These are phyloP conservation scores for Neolamprologus longior DNA, from an alignment of 2,113 vertebrate species.

Conservation along the genomic window DNA sequence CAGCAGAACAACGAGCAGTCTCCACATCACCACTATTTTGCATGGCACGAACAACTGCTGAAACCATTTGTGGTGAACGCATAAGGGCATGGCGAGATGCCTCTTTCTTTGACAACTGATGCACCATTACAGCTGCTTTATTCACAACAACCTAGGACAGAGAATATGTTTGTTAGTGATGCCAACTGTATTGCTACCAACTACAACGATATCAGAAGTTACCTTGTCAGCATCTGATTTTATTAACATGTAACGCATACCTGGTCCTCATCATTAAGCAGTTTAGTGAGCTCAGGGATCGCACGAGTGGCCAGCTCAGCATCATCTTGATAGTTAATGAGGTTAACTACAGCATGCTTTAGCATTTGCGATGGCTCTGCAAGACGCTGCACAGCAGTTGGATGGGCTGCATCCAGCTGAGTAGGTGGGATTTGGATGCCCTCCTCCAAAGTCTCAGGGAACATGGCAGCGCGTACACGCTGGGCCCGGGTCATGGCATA, in stretches of 20 bases:
- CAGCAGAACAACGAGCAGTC: slow-evolving; percentile 94
- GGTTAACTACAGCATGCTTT: slow-evolving; percentile 96
- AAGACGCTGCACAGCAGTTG: slow-evolving; percentile 93
- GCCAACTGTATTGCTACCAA: background rate
- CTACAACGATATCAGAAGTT: background rate
- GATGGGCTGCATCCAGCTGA: slow-evolving; percentile 90
- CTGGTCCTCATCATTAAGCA: slow-evolving; percentile 98
- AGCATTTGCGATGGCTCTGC: slow-evolving; percentile 99
- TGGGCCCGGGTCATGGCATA: slow-evolving; percentile 99
- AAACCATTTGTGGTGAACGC: slow-evolving; percentile 98
- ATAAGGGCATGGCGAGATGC: slow-evolving; percentile 96
- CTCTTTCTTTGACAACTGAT: slow-evolving; percentile 98
- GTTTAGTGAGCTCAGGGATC: slow-evolving; percentile 95
- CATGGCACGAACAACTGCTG: slow-evolving; percentile 97
- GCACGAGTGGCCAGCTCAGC: slow-evolving; percentile 96
- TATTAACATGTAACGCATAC: slow-evolving; percentile 38
- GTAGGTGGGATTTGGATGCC: slow-evolving; percentile 93
- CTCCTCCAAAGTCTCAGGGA: slow-evolving; percentile 95
- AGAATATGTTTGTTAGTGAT: background rate
- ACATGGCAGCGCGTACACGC: slow-evolving; percentile 96
- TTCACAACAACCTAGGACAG: slow-evolving; percentile 91
- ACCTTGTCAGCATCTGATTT: background rate
- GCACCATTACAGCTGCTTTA: slow-evolving; percentile 98
- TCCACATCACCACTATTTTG: slow-evolving; percentile 96
- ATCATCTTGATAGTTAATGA: slow-evolving; percentile 99